Conservation (phyloP, 2,888 invertebrate species). For the Meteorus cinctellus region DNA sequence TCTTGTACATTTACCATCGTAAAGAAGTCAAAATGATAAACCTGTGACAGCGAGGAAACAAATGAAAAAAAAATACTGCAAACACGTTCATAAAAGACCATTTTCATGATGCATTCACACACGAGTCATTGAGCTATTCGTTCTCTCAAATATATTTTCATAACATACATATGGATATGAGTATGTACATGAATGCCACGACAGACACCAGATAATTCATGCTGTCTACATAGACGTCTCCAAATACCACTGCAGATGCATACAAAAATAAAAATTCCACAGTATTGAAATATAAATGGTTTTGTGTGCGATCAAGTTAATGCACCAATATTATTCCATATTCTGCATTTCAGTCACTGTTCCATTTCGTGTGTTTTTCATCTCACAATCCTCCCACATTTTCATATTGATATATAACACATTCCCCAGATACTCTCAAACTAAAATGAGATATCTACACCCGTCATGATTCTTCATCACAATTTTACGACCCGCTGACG, state of each 20-base stretch:
- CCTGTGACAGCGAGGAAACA: too few species aligned
- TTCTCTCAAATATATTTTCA: too few species aligned
- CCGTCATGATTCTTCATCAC: slow-evolving; percentile 9
- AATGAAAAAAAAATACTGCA: too few species aligned
- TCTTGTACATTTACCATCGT: too few species aligned
- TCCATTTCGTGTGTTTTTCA: neutral
- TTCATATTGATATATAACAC: neutral
- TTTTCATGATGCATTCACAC: too few species aligned
- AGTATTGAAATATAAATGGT: neutral
- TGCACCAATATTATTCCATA: neutral
- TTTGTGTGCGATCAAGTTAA: neutral
- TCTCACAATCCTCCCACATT: neutral
- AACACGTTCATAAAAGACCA: too few species aligned
- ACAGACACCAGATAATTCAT: neutral
- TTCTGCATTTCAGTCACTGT: neutral
- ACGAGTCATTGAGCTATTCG: too few species aligned
- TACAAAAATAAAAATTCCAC: neutral
- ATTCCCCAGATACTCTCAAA: slow-evolving; percentile 18
- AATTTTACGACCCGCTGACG: slow-evolving; percentile 14
- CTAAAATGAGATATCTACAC: slow-evolving; percentile 12
- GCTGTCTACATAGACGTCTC: neutral
- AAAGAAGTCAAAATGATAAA: too few species aligned
- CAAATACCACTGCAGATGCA: neutral
- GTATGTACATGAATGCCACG: too few species aligned
- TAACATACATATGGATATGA: too few species aligned